Evolutionary conservation across 2,113 vertebrate genomes (phyloP).

Genomic region (Sander vitreus): DNA sequence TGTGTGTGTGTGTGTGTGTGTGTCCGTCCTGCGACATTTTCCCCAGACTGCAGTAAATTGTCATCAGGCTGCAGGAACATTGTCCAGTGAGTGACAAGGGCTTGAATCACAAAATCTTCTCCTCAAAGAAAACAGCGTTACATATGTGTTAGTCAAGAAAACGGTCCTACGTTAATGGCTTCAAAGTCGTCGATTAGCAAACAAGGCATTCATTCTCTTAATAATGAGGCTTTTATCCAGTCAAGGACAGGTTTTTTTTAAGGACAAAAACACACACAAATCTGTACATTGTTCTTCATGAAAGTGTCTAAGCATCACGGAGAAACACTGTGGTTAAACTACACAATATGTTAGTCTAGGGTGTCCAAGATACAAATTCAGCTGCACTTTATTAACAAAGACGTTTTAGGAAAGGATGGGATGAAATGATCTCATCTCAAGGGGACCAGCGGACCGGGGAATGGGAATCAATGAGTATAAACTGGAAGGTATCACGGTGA

Average conservation of each 20-base stretch:
- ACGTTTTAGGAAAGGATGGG: background rate
- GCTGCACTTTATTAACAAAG: background rate
- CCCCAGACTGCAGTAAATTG: slow-evolving; percentile 16
- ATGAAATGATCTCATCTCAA: background rate
- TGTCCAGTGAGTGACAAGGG: slow-evolving; percentile 13
- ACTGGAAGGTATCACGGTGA: background rate
- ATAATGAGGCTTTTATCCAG: background rate
- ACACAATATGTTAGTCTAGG: background rate
- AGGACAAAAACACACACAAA: slow-evolving; percentile 7
- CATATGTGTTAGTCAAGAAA: slow-evolving; percentile 36
- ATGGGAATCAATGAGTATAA: background rate
- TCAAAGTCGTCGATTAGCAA: slow-evolving; percentile 43
- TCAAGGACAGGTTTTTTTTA: background rate
- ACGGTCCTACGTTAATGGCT: slow-evolving; percentile 6
- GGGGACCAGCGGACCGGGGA: background rate
- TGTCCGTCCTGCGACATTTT: slow-evolving; percentile 18
- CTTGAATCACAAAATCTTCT: slow-evolving; percentile 18
- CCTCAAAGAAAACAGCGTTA: slow-evolving; percentile 21
- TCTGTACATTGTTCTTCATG: background rate
- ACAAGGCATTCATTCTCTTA: slow-evolving; percentile 24
- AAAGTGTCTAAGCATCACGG: background rate
- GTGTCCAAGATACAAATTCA: background rate
- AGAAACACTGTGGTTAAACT: background rate
- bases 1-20: background rate
- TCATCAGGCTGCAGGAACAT: slow-evolving; percentile 18